Evolutionary conservation across 2,113 vertebrate genomes (phyloP), one percentile per base, ranked within the genome.

Genomic region (Saguinus imperator): DNA sequence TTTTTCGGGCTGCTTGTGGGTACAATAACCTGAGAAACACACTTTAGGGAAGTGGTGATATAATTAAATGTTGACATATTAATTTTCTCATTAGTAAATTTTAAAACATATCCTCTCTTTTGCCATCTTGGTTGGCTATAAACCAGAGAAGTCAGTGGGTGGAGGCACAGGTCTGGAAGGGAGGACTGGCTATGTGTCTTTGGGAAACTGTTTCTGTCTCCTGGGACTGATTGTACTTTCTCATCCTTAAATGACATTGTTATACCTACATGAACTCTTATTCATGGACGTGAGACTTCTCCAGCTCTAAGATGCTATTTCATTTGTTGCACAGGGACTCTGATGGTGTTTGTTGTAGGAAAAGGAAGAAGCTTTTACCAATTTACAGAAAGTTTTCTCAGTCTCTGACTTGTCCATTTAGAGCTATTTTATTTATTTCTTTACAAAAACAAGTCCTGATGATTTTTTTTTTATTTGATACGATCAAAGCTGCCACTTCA

Each of bases 31-130:
- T 7, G 12, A n/a, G 72, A 70, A 92, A 43, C 1, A 75, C 43
- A 14, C 72, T 43, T 76, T 82, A 32, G 87, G 90, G 93, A 76
- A 79, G 5, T 37, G 77, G 76, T 48, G 32, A 64, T 84, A 10
- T 79, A 84, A 80, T 94, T 87, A 80, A 92, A 84, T 17, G 57
- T 79, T 57, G 21, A 84, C 20, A 76, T 80, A 50, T 90, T 96
- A 80, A 94, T 94, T 94, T 94, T 64, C 90, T 96, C 55, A 83
- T 94, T 64, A 61, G 21, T 93, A 12, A 52, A 11, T 66, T 94
- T 79, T 72, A 68, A 92, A 80, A 27, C 45, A 9, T 52, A 29
- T 82, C 70, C 23, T 94, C 21, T 58, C 76, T n/a, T 25, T 57
- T 72, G 8, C 57, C 20, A 16, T 55, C 18, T 9, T 58, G 50